Evolutionary conservation across 2,797 vertebrate species (phyloP).

Genomic region (Cheracebus regulus): DNA sequence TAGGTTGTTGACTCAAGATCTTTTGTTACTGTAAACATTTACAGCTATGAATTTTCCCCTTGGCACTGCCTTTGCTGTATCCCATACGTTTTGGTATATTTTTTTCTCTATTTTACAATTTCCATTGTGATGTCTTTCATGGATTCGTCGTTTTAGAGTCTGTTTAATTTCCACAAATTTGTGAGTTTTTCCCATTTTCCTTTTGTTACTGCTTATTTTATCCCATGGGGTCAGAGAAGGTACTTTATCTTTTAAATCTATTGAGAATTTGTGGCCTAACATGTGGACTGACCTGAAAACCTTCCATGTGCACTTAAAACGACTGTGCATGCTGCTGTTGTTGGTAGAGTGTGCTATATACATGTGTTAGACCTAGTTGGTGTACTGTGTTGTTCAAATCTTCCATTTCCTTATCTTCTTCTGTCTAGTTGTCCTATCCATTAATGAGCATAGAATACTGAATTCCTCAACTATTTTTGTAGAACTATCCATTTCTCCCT

Average conservation of each 20-base stretch:
- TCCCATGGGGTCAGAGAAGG: neutral
- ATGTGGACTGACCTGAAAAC: neutral
- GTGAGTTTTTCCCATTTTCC: neutral
- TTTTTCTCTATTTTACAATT: constrained; percentile 3
- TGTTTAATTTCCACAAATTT: neutral
- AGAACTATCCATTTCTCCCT: neutral
- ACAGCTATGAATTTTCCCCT: neutral
- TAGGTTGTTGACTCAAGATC: neutral
- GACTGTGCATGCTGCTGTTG: neutral
- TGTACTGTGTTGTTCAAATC: neutral
- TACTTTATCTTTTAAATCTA: neutral
- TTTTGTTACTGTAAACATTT: neutral
- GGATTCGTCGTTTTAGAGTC: neutral
- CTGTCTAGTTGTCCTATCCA: neutral
- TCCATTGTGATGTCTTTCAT: neutral
- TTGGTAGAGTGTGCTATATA: neutral
- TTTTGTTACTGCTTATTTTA: neutral
- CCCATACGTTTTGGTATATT: neutral
- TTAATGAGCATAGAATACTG: neutral
- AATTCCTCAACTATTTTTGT: neutral
- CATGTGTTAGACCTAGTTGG: neutral
- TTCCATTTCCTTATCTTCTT: neutral
- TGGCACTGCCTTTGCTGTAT: neutral
- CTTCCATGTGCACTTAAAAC: neutral
- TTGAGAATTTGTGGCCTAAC: neutral